Evolutionary conservation across 2,888 invertebrate species (phyloP), one percentile per base, ranked within the genome.

Genomic region (Nomada lathburiana): DNA sequence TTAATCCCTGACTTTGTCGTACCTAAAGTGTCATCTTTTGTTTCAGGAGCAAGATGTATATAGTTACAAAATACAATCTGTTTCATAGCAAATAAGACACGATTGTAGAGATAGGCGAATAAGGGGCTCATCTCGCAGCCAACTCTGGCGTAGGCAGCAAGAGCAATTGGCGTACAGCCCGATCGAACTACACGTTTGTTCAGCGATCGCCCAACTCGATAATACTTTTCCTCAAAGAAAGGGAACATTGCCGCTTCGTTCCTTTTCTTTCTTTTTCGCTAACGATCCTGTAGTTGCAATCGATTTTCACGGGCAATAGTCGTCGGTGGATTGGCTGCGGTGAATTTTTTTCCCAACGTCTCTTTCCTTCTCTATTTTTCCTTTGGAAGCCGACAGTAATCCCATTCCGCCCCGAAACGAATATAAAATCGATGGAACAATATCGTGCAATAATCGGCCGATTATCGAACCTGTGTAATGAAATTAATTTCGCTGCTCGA

Each of bases 151-250:
- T 67, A 64, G 73, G 69, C 76, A 68, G 81, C 60, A 59, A 36
- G 81, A 81, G 64, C 83, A 84, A 86, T 82, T 82, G 84, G 74
- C 80, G 80, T 86, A 82, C 80, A 87, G 77, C 86, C 68, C 71
- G 67, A 47, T 67, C 73, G 60, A 72, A 84, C 76, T 82, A 80
- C 79, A 72, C 82, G 86, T 87, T 86, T 86, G 87, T 86, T 79
- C 76, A 65, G 52, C 76, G 80, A 87, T 85, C 81, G 75, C 71
- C 62, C 80, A 80, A 78, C 78, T 77, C 79, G 81, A 64, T 72
- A 76, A 79, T 73, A 65, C 55, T 74, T 80, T 79, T 76, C 60
- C 29, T 55, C 20, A n/a, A 71, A 71, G 71, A 18, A 42, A 29
- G 23, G 59, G n/a, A 60, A 23, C 55, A 60, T 18, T 10, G 23